phyloP scores from a whole-genome alignment of 1,140 invertebrate species.

The Eurosta solidaginis region DNA sequence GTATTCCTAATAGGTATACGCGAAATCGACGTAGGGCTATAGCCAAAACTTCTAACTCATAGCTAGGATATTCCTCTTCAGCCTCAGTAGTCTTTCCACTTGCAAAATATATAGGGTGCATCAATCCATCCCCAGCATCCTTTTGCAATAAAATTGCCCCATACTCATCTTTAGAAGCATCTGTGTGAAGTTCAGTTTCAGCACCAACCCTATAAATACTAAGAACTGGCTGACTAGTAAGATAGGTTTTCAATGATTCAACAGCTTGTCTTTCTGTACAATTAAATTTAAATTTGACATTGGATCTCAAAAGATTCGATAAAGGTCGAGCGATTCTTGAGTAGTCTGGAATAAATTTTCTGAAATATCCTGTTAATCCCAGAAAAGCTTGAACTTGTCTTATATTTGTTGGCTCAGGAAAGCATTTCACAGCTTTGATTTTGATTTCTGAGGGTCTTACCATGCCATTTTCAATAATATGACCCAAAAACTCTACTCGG shows the following conservation, averaged over 20 bases:
- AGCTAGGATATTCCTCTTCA: too few species aligned
- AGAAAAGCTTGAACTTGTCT: too few species aligned
- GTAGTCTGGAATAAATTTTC: constrained; percentile 39
- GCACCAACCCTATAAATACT: not conserved
- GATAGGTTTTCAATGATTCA: not conserved
- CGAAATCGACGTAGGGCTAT: too few species aligned
- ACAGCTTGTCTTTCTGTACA: too few species aligned
- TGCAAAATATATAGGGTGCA: too few species aligned
- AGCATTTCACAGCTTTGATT: not conserved
- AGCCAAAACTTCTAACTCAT: too few species aligned
- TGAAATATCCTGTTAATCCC: not conserved
- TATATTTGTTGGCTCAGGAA: constrained; percentile 1
- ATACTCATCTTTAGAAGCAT: constrained; percentile 35
- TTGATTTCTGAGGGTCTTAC: not conserved
- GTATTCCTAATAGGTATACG: too few species aligned
- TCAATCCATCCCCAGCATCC: too few species aligned
- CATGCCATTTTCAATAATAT: constrained; percentile 1
- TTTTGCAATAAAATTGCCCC: constrained; percentile 37
- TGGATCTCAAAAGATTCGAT: not conserved
- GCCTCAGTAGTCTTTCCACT: too few species aligned
- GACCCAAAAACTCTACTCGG: constrained; percentile 1
- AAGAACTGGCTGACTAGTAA: not conserved
- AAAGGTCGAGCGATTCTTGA: constrained; percentile 37
- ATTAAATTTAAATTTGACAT: not conserved
- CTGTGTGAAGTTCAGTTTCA: too few species aligned